Percentiles rank a stretch among this genome's conserved stretches.
Conservation (phyloP, 2,888 invertebrate species). For the Asteroscopus sphinx region DNA sequence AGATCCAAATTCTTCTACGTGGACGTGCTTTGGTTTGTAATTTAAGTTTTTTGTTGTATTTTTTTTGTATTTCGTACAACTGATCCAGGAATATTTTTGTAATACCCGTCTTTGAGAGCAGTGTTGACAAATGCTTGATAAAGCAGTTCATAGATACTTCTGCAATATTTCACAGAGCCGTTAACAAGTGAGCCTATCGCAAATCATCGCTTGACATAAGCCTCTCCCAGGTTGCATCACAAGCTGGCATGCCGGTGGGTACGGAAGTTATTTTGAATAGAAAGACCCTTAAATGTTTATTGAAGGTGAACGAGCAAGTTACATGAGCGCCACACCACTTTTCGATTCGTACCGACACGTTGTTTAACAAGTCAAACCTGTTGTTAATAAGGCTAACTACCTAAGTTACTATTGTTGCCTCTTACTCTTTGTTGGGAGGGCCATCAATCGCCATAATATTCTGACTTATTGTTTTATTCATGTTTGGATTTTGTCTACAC, state of each 20-base stretch:
- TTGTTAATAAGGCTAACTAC: constrained; percentile 48
- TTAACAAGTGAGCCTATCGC: background rate
- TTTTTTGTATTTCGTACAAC: background rate
- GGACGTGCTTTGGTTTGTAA: constrained; percentile 10
- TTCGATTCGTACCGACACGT: constrained; percentile 37
- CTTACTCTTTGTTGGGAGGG: constrained; percentile 36
- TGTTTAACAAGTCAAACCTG: constrained; percentile 51
- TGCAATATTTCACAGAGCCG: too few species aligned
- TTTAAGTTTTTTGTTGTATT: background rate
- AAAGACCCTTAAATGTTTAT: constrained; percentile 29
- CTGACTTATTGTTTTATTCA: constrained; percentile 36
- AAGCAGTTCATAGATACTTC: background rate
- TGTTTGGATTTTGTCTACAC: constrained; percentile 43
- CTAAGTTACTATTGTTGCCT: constrained; percentile 47
- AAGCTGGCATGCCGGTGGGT: too few species aligned
- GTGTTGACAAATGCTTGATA: background rate
- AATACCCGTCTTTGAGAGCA: background rate
- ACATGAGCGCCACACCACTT: constrained; percentile 30
- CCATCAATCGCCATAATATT: constrained; percentile 36
- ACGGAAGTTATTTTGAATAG: constrained; percentile 12
- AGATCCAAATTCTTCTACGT: constrained; percentile 15
- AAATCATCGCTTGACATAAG: background rate
- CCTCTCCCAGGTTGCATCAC: background rate
- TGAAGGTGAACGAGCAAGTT: constrained; percentile 40
- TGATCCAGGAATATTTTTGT: constrained; percentile 1